Evolutionary conservation across 1,140 invertebrate genomes (phyloP), one percentile per base, ranked within the genome.

Genomic region (Diprion similis): DNA sequence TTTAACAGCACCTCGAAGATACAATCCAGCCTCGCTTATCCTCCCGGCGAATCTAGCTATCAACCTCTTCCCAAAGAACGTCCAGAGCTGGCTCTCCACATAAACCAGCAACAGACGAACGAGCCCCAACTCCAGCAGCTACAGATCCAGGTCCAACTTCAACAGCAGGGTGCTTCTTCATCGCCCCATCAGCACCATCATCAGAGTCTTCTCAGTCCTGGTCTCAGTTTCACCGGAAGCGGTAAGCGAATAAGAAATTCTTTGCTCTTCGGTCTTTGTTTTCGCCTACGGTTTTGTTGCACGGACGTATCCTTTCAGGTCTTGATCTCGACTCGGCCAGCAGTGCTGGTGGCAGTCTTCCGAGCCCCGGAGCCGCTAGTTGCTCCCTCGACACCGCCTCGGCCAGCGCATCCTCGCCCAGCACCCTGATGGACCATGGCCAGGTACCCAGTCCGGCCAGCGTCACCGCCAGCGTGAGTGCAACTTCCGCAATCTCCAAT

Each of bases 251-350:
- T 3, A 10, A 15, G 15, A 48, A 71, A 11, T 19, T 73, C 18
- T 75, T 45, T 71, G 46, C 51, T 24, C 47, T 15, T 37, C 37
- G 47, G 10, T 67, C 10, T 8, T 46, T 24, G 48, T 17, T 71
- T n/a, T 71, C 24, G 8, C 1, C 18, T 37, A 18, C 46, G 15
- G 48, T 47, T 68, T 18, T 59, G n/a, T 65, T 13, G 11, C 51
- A 59, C 51, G 4, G 6, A 37, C 24, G 64, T 69, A 11, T 10
- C 46, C 71, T 79, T 75, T 37, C 37, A 88, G 90, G 89, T 8
- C 80, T 94, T 78, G 93, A 94, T 78, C 82, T 94, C 74, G 94
- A 95, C 81, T 94, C 93, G 10, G 93, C 92, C 48, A 94, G 93
- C 48, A 94, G 93, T 77, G 83, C 86, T 0, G 89, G 89, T 46